Conservation (phyloP, 2,113 vertebrate species). For the Elephantulus edwardii region DNA sequence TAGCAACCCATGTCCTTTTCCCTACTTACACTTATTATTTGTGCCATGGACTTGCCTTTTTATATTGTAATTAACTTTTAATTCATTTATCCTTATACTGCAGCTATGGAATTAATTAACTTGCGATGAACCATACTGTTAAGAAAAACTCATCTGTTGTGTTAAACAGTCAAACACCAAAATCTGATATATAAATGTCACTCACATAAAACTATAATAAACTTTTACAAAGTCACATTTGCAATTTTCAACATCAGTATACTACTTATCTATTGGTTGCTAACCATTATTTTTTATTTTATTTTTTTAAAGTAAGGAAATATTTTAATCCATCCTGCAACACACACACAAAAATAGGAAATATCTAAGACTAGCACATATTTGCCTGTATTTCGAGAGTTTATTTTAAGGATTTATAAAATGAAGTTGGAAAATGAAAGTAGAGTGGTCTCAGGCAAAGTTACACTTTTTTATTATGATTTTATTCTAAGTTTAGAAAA, state of each 20-base stretch:
- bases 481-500: too few species aligned
- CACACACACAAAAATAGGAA: neutral
- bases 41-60: neutral
- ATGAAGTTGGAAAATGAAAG: too few species aligned
- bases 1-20: neutral
- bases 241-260: neutral
- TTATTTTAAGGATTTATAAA: neutral
- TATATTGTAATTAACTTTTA: neutral
- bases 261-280: neutral
- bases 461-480: too few species aligned
- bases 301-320: neutral
- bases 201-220: neutral
- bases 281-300: neutral
- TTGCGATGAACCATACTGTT: neutral
- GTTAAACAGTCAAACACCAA: neutral
- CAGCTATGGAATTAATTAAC: neutral
- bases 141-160: neutral
- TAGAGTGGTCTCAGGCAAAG: too few species aligned
- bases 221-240: neutral
- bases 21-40: neutral
- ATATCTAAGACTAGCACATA: neutral
- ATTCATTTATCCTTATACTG: neutral
- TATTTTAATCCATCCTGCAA: neutral
- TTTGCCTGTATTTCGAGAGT: neutral
- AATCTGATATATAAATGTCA: slow-evolving; percentile 26